Evolutionary conservation across 2,113 vertebrate genomes (phyloP).

Genomic region (Misgurnus mizolepis): DNA sequence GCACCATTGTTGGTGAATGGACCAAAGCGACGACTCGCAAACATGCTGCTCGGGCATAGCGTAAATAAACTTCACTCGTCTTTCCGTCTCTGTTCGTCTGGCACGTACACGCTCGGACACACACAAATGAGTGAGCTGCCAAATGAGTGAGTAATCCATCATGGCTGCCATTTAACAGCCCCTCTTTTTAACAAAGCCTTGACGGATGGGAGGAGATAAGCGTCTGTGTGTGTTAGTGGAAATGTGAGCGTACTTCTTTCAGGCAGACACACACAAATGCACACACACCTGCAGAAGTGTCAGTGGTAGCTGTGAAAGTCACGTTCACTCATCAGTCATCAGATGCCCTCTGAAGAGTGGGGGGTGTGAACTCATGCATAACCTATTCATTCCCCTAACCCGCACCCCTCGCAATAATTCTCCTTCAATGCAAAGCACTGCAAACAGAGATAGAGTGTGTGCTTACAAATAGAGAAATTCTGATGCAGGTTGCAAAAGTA

Average conservation of each 20-base stretch:
- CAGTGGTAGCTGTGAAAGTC: slow-evolving; percentile 22
- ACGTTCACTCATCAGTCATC: slow-evolving; percentile 36
- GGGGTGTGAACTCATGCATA: slow-evolving; percentile 22
- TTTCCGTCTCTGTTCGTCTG: slow-evolving; percentile 41
- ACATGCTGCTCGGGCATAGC: slow-evolving; percentile 20
- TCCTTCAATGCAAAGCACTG: slow-evolving; percentile 1
- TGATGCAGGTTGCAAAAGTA: no score
- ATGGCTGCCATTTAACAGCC: slow-evolving; percentile 70
- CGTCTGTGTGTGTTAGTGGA: slow-evolving; percentile 62
- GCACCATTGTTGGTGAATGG: neutral
- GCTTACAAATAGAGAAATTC: neutral
- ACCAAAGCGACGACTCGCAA: neutral
- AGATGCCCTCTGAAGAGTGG: slow-evolving; percentile 7
- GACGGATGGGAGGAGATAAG: slow-evolving; percentile 72
- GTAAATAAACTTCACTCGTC: slow-evolving; percentile 38
- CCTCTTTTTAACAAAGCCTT: slow-evolving; percentile 67
- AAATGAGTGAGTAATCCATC: slow-evolving; percentile 79
- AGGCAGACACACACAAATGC: neutral
- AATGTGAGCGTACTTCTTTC: slow-evolving; percentile 45
- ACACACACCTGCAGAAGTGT: slow-evolving; percentile 3
- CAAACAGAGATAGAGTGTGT: neutral
- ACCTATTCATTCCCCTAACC: slow-evolving; percentile 14
- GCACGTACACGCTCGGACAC: slow-evolving; percentile 52
- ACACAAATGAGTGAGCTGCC: slow-evolving; percentile 66
- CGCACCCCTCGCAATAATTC: neutral